A percentile compares a stretch with the other conserved stretches of the same genome.
phyloP scores from a whole-genome alignment of 1,140 invertebrate species.

The Agraylea sexmaculata region DNA sequence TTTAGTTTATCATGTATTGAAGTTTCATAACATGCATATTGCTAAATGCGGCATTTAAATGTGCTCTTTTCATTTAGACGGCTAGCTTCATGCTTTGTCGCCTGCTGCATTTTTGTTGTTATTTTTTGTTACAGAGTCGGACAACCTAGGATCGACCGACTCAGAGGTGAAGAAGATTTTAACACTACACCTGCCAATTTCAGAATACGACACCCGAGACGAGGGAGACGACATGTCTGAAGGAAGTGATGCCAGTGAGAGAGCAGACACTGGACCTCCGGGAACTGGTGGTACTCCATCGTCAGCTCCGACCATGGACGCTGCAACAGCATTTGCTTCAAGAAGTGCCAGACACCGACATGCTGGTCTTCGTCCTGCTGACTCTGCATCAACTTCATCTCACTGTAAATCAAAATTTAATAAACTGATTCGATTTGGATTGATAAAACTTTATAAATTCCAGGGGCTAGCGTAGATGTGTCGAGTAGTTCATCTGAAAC shows the following conservation, averaged over 20 bases:
- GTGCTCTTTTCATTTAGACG: not conserved
- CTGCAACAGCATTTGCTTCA: constrained; percentile 30
- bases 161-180: constrained; percentile 80
- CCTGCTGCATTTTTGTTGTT: constrained; percentile 17
- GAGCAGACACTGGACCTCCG: constrained; percentile 52
- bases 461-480: constrained; percentile 47
- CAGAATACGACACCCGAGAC: constrained; percentile 65
- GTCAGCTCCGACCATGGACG: constrained; percentile 45
- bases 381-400: constrained; percentile 14
- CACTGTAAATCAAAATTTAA: constrained; percentile 16
- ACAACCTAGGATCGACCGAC: constrained; percentile 76
- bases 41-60: not conserved
- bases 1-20: constrained; percentile 3
- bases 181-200: constrained; percentile 78
- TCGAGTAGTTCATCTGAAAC: constrained; percentile 61
- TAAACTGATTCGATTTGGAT: not conserved
- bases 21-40: not conserved
- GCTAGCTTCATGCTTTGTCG: constrained; percentile 9
- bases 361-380: constrained; percentile 8
- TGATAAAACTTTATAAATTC: constrained; percentile 8
- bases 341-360: too few relatives aligned
- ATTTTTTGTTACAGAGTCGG: constrained; percentile 55
- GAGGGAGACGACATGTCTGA: constrained; percentile 46
- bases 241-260: constrained; percentile 55
- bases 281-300: constrained; percentile 33